A percentile compares a stretch with the other conserved stretches of the same genome.
Conservation (phyloP, 2,113 vertebrate species). For the Choloepus hoffmanni region DNA sequence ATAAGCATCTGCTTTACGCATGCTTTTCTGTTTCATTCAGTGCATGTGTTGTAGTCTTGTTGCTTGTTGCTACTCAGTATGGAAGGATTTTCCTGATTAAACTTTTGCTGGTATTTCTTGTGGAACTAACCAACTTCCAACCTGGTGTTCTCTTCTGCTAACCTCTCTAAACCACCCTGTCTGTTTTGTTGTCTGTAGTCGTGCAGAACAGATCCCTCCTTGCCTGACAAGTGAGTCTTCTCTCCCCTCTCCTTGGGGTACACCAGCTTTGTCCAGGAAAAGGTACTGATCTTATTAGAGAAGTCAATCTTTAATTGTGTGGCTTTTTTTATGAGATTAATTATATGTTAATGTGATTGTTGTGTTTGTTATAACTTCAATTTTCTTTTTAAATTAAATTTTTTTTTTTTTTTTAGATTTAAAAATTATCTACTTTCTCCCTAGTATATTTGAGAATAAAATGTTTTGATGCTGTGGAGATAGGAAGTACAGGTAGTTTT, state of each 20-base stretch:
- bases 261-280: slow-evolving; percentile 99
- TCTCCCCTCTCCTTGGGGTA: slow-evolving; percentile 99
- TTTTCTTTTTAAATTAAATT: not conserved
- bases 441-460: slow-evolving; percentile 39
- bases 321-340: slow-evolving; percentile 48
- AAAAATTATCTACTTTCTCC: not conserved
- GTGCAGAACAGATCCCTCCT: slow-evolving; percentile 98
- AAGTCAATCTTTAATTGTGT: slow-evolving; percentile 68
- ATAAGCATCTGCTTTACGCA: slow-evolving; percentile 21
- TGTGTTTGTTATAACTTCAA: slow-evolving; percentile 11
- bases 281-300: slow-evolving; percentile 92
- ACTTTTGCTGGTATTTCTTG: slow-evolving; percentile 62
- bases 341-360: slow-evolving; percentile 52
- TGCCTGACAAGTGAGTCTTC: slow-evolving; percentile 99
- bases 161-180: slow-evolving; percentile 87
- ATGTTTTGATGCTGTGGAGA: not conserved
- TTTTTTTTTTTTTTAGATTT: slow-evolving; percentile 9
- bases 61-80: slow-evolving; percentile 44
- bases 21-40: slow-evolving; percentile 3
- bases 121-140: slow-evolving; percentile 87
- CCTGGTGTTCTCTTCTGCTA: slow-evolving; percentile 86
- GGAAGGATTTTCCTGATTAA: slow-evolving; percentile 59
- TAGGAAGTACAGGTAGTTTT: not conserved
- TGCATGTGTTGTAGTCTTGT: slow-evolving; percentile 37
- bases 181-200: slow-evolving; percentile 93